Evolutionary conservation across 2,797 vertebrate genomes (phyloP), one percentile per base, ranked within the genome.

Genomic region (Spheniscus humboldti): DNA sequence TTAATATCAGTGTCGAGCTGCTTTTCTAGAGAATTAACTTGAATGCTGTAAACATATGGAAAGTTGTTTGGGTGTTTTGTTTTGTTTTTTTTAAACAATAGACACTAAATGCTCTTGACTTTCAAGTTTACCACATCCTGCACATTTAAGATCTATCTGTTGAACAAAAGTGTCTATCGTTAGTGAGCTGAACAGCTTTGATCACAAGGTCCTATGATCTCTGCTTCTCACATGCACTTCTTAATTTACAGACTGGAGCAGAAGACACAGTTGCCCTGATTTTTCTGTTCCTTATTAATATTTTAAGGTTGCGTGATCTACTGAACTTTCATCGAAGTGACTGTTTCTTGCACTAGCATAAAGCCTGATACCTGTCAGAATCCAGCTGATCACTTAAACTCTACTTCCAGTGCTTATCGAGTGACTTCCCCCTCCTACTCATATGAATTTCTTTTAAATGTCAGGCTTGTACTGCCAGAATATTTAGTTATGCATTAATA

Each of bases 401-500:
- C 77, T 47, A 24, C 50, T 76, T 62, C 48, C 71, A 85, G 68
- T 10, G 31, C 78, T 94, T 63, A 73, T 11, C 47, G 17, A 91
- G 19, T 8, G 19, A 94, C 37, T 76, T 72, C 30, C 15, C 73
- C 12, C 68, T 84, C 73, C 64, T 48, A 52, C 72, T 71, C 52
- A 11, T 12, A 81, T 3, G 17, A 56, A 50, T 56, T 82, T 84
- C 39, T 94, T 92, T 80, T 60, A 94, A 84, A 92, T 52, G 77
- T 79, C 86, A 86, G 60, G n/a, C 68, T 87, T 67, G 25, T 48
- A 19, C 39, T 92, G 75, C 43, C 89, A 92, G 86, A 89, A 67
- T 56, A 91, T 92, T 97, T 85, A 87, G 72, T 53, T 80, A 73
- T 30, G 17, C 56, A 56, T 89, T 89, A 92, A 87, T 53, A 89